A percentile compares a stretch with the other conserved stretches of the same genome.
These are phyloP conservation scores for Sesamia inferens DNA, from an alignment of 2,888 invertebrate genomes.

Conservation along the genomic window DNA sequence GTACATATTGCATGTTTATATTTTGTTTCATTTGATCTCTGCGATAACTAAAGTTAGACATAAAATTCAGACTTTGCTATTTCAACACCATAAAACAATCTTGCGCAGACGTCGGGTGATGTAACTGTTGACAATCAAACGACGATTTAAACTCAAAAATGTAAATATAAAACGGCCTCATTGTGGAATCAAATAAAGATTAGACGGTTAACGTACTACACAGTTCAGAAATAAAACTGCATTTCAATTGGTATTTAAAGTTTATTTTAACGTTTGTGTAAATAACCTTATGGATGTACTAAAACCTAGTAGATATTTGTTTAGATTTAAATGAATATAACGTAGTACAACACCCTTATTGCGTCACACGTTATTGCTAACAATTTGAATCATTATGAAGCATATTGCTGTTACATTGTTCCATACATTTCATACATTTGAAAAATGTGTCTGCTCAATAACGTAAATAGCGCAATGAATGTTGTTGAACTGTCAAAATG, in stretches of 20 bases:
- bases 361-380: no score
- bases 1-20: background rate
- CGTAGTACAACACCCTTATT: no score
- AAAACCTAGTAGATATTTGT: no score
- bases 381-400: no score
- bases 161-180: slow-evolving; percentile 15
- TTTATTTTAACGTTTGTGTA: background rate
- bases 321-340: no score
- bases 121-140: slow-evolving; percentile 36
- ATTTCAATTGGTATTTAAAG: background rate
- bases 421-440: no score
- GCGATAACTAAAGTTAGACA: background rate
- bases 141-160: slow-evolving; percentile 21
- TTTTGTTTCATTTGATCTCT: slow-evolving; percentile 19
- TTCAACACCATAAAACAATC: slow-evolving; percentile 11
- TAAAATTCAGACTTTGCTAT: slow-evolving; percentile 3
- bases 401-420: no score
- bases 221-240: background rate
- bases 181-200: slow-evolving; percentile 16
- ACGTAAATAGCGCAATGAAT: no score
- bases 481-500: no score
- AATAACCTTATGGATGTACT: no score
- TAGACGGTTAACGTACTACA: slow-evolving; percentile 5
- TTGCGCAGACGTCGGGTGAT: slow-evolving; percentile 28
- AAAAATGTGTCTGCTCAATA: no score